These are phyloP conservation scores for Drosophila meridiana DNA, from an alignment of 2,888 invertebrate species.

Conservation along the genomic window DNA sequence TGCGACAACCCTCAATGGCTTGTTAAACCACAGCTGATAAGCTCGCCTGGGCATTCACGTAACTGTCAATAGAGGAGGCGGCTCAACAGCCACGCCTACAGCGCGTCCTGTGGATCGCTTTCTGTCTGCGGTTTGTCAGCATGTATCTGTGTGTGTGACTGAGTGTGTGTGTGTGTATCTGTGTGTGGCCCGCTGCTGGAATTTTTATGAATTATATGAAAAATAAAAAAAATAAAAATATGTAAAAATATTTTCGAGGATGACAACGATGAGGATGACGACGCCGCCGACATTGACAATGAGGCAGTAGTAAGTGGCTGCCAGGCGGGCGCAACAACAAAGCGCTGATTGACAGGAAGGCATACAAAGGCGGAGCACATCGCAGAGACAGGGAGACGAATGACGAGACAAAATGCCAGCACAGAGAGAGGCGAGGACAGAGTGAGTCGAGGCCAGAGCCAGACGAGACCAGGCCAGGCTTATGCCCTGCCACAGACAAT, in stretches of 20 bases:
- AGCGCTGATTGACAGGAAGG: slow-evolving; percentile 76
- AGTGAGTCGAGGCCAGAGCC: neutral
- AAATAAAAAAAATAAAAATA: slow-evolving; percentile 45
- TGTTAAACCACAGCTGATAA: slow-evolving; percentile 50
- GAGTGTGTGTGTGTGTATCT: slow-evolving; percentile 51
- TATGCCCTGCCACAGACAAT: slow-evolving; percentile 39
- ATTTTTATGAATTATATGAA: slow-evolving; percentile 74
- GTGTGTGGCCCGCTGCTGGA: slow-evolving; percentile 46
- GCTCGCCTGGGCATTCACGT: slow-evolving; percentile 50
- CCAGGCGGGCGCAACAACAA: slow-evolving; percentile 63
- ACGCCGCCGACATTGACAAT: slow-evolving; percentile 69
- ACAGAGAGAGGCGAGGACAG: slow-evolving; percentile 9
- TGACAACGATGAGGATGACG: slow-evolving; percentile 28
- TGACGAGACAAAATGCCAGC: slow-evolving; percentile 35
- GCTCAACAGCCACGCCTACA: slow-evolving; percentile 33
- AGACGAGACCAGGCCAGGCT: neutral
- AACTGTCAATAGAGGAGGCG: slow-evolving; percentile 58
- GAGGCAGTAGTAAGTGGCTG: slow-evolving; percentile 76
- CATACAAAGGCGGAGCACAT: slow-evolving; percentile 45
- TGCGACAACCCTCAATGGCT: slow-evolving; percentile 37
- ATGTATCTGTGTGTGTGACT: slow-evolving; percentile 28
- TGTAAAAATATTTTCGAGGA: slow-evolving; percentile 63
- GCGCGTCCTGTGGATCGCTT: slow-evolving; percentile 63
- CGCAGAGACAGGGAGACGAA: slow-evolving; percentile 1
- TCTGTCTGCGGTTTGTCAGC: slow-evolving; percentile 72